phyloP scores from a whole-genome alignment of 2,888 invertebrate species.

The Lissocephala sabroskyi region DNA sequence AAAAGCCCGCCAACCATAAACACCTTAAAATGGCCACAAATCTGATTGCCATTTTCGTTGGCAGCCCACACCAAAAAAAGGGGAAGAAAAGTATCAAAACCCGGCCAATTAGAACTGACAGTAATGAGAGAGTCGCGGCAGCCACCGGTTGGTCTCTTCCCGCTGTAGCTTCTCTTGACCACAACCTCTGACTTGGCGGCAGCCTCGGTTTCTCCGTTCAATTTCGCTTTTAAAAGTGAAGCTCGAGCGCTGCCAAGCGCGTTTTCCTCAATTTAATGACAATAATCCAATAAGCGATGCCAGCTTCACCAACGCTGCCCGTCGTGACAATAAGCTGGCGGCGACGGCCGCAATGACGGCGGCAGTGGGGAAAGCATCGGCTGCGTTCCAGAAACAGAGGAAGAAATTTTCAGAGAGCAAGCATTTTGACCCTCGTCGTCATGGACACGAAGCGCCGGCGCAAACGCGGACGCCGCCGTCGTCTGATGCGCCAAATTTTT shows the following conservation, averaged over 20 bases:
- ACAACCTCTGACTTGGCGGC: conserved; percentile 53
- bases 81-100: no score
- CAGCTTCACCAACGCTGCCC: conserved; percentile 30
- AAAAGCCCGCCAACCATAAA: conserved; percentile 43
- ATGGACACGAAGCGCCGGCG: no score
- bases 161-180: conserved; percentile 34
- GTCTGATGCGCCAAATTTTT: conserved; percentile 4
- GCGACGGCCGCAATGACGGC: conserved; percentile 29
- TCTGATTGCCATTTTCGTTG: no score
- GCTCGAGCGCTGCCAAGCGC: conserved; percentile 17
- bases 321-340: conserved; percentile 59
- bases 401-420: no score
- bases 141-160: no score
- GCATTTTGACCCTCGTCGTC: no score
- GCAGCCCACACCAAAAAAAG: no score
- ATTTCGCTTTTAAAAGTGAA: conserved; percentile 50
- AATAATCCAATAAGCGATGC: conserved; percentile 65
- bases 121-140: no score
- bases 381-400: conserved; percentile 40
- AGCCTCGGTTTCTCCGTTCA: conserved; percentile 35
- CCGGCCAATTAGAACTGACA: no score
- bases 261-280: conserved; percentile 46
- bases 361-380: neutral
- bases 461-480: neutral
- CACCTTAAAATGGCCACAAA: no score